Evolutionary conservation across 2,113 vertebrate genomes (phyloP), one percentile per base, ranked within the genome.

Genomic region (Psephotus haematonotus): DNA sequence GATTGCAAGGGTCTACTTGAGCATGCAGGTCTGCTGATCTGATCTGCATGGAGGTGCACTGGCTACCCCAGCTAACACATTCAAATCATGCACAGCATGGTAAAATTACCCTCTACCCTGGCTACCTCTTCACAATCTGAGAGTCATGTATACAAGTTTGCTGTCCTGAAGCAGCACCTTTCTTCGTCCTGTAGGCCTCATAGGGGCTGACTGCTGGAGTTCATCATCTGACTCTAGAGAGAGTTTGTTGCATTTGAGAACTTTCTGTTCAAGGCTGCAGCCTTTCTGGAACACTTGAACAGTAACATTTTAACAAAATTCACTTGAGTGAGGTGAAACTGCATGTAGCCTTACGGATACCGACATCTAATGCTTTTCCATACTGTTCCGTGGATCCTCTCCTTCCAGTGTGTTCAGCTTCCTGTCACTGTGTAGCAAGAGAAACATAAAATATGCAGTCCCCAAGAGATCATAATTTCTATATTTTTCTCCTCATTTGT

Each of bases 401-500:
- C 46, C 25, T 65, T 81, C 46, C 77, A 86, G 24, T 64, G 63
- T 31, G 50, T 78, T 89, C 78, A 85, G 52, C 62, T 85, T 93
- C 57, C 39, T 68, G 33, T 85, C 75, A n/a, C 82, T 55, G 20
- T 55, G 35, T 76, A 82, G 33, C 57, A 71, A 79, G 57, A 91
- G 44, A 84, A 79, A 60, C 39, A 41, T 49, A 60, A 87, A 90
- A 82, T 75, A 87, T 11, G 23, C 62, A 18, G 47, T 43, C 69
- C 84, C 64, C 77, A 86, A 78, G 84, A 70, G 77, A 84, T 43
- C 47, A n/a, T 81, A 2, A 76, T 78, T 91, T 86, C 76, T 94
- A 13, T 89, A 76, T 90, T 94, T 94, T 91, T 35, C 49, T 69
- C 37, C 44, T 86, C 24, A 33, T 83, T 88, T 95, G 31, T 79